Evolutionary conservation across 2,797 vertebrate species (phyloP).

Genomic region (Hydrophis major): DNA sequence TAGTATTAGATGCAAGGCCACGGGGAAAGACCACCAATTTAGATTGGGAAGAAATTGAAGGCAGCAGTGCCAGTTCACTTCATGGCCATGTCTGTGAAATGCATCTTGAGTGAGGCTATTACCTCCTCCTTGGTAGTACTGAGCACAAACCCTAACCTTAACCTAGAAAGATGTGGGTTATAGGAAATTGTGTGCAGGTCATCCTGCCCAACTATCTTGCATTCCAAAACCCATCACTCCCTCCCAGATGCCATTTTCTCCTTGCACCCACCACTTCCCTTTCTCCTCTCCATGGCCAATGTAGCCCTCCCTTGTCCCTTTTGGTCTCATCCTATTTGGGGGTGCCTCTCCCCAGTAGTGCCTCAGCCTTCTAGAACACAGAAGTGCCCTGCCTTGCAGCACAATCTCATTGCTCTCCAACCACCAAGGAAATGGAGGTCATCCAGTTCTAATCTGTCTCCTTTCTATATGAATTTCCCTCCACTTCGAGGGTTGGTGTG

Average conservation of each 20-base stretch:
- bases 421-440: neutral
- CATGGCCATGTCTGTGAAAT: neutral
- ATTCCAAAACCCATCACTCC: neutral
- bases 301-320: neutral
- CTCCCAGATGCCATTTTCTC: neutral
- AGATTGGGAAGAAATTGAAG: neutral
- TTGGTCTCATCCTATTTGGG: neutral
- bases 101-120: neutral
- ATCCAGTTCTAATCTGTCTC: neutral
- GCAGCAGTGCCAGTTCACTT: neutral
- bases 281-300: neutral
- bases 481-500: neutral
- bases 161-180: neutral
- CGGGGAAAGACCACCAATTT: neutral
- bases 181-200: neutral
- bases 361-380: neutral
- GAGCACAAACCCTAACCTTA: neutral
- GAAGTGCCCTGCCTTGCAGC: neutral
- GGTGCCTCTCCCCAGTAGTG: neutral
- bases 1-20: neutral
- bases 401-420: neutral
- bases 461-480: neutral
- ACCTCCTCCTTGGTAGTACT: neutral
- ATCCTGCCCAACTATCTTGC: neutral
- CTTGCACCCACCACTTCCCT: neutral